Evolutionary conservation across 2,113 vertebrate genomes (phyloP).

Genomic region (Galeopterus variegatus): DNA sequence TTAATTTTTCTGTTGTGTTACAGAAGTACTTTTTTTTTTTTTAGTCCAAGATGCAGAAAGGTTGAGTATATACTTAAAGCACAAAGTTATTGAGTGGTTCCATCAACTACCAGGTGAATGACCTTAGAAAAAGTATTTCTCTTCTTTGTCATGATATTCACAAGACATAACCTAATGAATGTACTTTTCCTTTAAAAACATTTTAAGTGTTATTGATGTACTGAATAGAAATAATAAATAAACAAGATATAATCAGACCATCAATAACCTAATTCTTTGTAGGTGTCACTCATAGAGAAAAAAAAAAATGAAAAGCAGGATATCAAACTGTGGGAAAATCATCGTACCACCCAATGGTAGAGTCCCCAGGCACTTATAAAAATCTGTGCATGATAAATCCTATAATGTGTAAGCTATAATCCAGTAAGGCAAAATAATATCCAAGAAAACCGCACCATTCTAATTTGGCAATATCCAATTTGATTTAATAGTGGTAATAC

Average conservation of each 20-base stretch:
- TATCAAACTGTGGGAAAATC: neutral
- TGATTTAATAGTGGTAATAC: slow-evolving; percentile 59
- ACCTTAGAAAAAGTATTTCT: neutral
- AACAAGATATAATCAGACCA: neutral
- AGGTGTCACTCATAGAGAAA: neutral
- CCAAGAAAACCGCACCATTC: neutral
- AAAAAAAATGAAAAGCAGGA: neutral
- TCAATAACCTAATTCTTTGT: neutral
- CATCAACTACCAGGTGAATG: neutral
- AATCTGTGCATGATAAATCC: neutral
- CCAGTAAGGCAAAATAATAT: neutral
- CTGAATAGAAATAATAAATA: neutral
- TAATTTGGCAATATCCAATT: neutral
- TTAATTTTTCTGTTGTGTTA: neutral
- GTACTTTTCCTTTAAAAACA: neutral
- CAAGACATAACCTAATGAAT: neutral
- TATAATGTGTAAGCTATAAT: neutral
- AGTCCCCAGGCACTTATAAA: neutral
- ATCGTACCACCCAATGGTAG: neutral
- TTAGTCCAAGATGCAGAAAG: neutral
- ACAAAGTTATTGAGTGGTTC: neutral
- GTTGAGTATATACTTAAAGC: neutral
- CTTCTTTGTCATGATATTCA: neutral
- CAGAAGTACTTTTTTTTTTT: neutral
- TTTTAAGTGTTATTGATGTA: slow-evolving; percentile 8